Base-by-base conservation (phyloP, 2,888 invertebrate species). In the Chelonus formosanus region DNA sequence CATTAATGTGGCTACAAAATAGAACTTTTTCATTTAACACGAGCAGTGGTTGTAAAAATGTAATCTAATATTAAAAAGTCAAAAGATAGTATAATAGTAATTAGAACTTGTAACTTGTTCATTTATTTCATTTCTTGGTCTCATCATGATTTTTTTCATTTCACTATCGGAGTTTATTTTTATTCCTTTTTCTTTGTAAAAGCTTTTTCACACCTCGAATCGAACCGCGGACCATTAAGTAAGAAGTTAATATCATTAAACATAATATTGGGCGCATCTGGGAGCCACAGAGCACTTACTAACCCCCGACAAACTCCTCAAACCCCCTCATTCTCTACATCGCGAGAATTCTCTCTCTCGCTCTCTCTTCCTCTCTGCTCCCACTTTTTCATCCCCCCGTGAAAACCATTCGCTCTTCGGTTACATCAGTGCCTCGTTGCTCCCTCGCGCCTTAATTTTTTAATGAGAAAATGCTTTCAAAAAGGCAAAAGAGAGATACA, bases 391-490 rank as follows among this genome's bases (percentile, higher is more conserved):
- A 60, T 68, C 58, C 67, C 57, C 67, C 4, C 10, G 5, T n/a
- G 70, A 68, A 64, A 64, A 57, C 68, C 59, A 71, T 50, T 65
- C 63, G 67, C 71, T 67, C 65, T 65, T 65, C 67, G 68, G 69
- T 71, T 71, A 65, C 68, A 65, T 63, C 67, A 63, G 48, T 67
- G 63, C 67, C 56, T 56, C 55, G 58, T 57, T 67, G 31, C 68
- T 47, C 56, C 68, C 67, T 54, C 64, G 65, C 74, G 75, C 82
- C 80, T 82, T 84, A 84, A 84, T 84, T 88, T 88, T 88, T 88
- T 88, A 88, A 88, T 88, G 88, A 88, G 87, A 85, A 87, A 88
- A 88, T 88, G 88, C 88, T 88, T 88, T 88, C 87, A 88, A 87
- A 87, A 86, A 86, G 85, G 80, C 71, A 77, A 71, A 77, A 77